Evolutionary conservation across 2,888 invertebrate species (phyloP).

Genomic region (Erynnis tages): DNA sequence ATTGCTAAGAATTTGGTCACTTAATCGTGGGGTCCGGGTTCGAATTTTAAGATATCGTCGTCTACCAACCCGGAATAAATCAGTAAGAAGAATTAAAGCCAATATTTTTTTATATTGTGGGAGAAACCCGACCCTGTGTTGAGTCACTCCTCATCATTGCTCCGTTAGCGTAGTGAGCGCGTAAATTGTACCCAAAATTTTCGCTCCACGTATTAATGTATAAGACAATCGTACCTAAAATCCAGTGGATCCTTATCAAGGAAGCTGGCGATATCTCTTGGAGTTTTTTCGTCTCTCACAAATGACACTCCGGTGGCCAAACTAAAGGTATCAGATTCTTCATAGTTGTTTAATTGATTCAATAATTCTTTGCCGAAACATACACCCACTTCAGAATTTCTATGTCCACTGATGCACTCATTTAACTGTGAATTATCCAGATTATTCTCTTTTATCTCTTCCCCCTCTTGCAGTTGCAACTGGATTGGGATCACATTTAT

Average conservation of each 20-base stretch:
- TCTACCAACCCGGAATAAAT: no score
- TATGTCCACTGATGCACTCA: slow-evolving; percentile 61
- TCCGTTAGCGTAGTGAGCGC: no score
- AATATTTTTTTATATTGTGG: no score
- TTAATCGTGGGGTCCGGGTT: no score
- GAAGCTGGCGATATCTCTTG: slow-evolving; percentile 84
- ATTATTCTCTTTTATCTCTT: slow-evolving; percentile 59
- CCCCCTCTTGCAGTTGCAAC: slow-evolving; percentile 60
- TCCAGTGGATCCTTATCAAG: slow-evolving; percentile 88
- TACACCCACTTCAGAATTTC: slow-evolving; percentile 76
- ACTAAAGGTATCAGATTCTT: slow-evolving; percentile 85
- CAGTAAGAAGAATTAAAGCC: no score
- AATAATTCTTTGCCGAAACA: slow-evolving; percentile 88
- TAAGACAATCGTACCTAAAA: slow-evolving; percentile 83
- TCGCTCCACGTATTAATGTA: no score
- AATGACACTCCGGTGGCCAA: slow-evolving; percentile 84
- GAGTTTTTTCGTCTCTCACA: slow-evolving; percentile 84
- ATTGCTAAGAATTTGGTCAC: no score
- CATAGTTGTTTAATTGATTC: slow-evolving; percentile 83
- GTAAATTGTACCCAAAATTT: no score
- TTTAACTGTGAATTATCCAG: slow-evolving; percentile 60
- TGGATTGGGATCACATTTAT: slow-evolving; percentile 64
- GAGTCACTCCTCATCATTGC: no score
- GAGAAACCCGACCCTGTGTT: no score
- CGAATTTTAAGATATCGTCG: no score